These are phyloP conservation scores for Sicus ferrugineus DNA, from an alignment of 2,888 invertebrate genomes.

Conservation along the genomic window DNA sequence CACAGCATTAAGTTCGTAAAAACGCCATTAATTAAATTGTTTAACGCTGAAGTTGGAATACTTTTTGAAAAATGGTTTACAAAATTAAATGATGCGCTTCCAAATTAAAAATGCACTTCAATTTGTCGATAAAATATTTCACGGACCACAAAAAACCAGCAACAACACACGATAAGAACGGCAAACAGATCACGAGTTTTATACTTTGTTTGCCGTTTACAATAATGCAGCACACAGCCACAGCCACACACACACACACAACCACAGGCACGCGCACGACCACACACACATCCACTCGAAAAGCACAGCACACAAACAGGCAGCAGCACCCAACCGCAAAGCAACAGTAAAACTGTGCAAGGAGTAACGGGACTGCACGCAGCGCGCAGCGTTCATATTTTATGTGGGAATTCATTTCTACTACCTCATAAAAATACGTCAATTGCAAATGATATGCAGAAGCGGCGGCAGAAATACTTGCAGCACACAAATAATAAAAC, in stretches of 20 bases:
- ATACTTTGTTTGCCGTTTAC: conserved; percentile 38
- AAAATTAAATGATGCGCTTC: not conserved
- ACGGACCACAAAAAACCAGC: not conserved
- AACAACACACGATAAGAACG: conserved; percentile 7
- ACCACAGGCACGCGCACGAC: not conserved
- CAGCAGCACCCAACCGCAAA: not conserved
- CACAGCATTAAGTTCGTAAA: no score
- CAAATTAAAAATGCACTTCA: not conserved
- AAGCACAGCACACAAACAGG: not conserved
- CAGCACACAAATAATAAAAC: no score
- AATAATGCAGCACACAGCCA: not conserved
- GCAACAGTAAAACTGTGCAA: not conserved
- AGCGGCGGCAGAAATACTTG: no score
- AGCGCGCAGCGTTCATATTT: conserved; percentile 9
- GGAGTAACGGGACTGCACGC: not conserved
- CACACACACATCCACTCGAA: not conserved
- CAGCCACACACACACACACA: conserved; percentile 30
- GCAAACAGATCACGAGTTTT: conserved; percentile 37
- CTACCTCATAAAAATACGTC: conserved; percentile 51
- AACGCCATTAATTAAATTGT: no score
- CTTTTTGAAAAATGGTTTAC: not conserved
- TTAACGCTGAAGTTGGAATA: no score
- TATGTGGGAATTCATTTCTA: conserved; percentile 34
- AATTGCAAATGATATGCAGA: conserved; percentile 54
- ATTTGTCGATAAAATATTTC: no score